Evolutionary conservation across 2,797 vertebrate species (phyloP).

Genomic region (Meda fulgida): DNA sequence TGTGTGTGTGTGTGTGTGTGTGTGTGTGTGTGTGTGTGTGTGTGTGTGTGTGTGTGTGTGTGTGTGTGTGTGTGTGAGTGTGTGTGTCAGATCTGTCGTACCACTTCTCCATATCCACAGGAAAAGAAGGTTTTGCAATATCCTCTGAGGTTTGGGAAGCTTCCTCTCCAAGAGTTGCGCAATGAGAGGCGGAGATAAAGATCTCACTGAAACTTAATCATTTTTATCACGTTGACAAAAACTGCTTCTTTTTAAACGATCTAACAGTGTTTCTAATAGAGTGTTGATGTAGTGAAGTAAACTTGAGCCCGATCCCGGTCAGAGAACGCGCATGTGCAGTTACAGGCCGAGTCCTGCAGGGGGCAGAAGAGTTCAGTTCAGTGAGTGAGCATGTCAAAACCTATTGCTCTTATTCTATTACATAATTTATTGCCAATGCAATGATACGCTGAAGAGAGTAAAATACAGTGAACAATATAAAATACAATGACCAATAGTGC

Average conservation of each 20-base stretch:
- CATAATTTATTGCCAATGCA: too few species aligned
- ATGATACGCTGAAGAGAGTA: neutral
- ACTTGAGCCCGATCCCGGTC: neutral
- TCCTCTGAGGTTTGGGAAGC: conserved; percentile 35
- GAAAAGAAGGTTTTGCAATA: conserved; percentile 49
- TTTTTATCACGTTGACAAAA: neutral
- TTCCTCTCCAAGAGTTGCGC: conserved; percentile 34
- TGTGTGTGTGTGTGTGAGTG: too few species aligned
- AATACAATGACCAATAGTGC: neutral
- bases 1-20: too few species aligned
- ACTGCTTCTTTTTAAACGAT: neutral
- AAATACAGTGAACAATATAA: neutral
- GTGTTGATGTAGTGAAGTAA: neutral
- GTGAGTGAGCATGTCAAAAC: neutral
- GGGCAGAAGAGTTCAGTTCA: neutral
- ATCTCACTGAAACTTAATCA: neutral
- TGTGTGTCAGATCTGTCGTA: neutral
- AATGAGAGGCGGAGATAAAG: neutral
- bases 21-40: too few species aligned
- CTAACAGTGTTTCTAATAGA: neutral
- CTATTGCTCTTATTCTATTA: neutral
- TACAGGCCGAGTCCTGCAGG: neutral
- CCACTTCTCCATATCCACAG: conserved; percentile 20
- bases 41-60: too few species aligned
- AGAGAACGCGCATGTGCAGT: neutral